Evolutionary conservation across 2,888 invertebrate genomes (phyloP), one percentile per base, ranked within the genome.

Genomic region (Xanthostigma xanthostigma): DNA sequence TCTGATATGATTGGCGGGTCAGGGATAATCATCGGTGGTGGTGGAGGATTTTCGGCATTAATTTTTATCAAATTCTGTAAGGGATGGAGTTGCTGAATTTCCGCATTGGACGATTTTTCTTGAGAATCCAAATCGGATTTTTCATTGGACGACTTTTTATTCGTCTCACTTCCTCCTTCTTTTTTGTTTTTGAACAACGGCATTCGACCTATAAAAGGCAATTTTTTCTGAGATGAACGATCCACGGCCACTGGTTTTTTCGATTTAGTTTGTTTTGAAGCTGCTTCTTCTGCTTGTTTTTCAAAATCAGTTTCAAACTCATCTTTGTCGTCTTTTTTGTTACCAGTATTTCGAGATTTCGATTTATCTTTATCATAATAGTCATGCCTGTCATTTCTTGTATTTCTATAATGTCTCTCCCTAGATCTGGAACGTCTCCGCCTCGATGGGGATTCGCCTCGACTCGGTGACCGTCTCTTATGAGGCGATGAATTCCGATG

Each of bases 141-240:
- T 48, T 72, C 67, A 48, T 70, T 68, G 47, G 70, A 64, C 54
- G 70, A 67, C 54, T 69, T 66, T 50, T 62, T 58, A 10, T 60
- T 59, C 13, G 38, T 9, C 67, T 67, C 37, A 68, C 72, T 51
- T 70, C 73, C 39, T 60, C 72, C 59, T 57, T 69, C 54, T 61
- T 71, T 51, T 67, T 75, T 57, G 61, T 71, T 73, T 59, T 82
- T 84, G 59, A 84, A 85, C 10, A 89, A 74, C 0, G 89, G 89
- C 80, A 89, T 82, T 63, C 87, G 78, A 54, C 89, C 90, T 54
- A 89, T 89, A 57, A 89, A 88, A 0, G 88, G 88, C 61, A 88
- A 70, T 62, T 86, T 87, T 52, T 81, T 81, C 53, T 79, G 77
- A 36, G 48, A 69, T 59, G 59, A 72, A 27, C 27, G 27, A 6